Conservation (phyloP, 2,113 vertebrate species). For the Chlorocebus sabaeus region DNA sequence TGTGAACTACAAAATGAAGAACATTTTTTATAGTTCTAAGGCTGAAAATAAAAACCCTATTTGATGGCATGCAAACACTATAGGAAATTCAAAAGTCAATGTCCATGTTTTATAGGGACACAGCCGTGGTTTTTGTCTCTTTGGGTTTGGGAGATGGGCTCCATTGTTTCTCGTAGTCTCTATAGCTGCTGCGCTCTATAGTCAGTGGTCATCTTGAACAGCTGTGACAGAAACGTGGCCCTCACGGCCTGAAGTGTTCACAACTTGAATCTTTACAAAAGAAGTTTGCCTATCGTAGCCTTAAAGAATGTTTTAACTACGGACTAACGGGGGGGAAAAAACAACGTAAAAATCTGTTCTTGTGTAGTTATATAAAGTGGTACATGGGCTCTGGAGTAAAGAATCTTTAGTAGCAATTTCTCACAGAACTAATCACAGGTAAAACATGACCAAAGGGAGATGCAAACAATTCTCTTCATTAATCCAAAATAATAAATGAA, state of each 20-base stretch:
- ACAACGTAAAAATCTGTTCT: neutral
- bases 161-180: neutral
- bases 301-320: neutral
- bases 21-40: neutral
- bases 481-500: neutral
- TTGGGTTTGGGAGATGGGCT: neutral
- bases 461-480: neutral
- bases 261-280: neutral
- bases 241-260: neutral
- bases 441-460: neutral
- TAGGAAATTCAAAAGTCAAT: neutral
- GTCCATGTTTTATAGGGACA: neutral
- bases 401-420: neutral
- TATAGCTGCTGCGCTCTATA: neutral
- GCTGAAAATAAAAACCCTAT: neutral
- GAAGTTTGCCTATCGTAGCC: no score
- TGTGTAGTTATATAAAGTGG: neutral
- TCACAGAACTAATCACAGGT: neutral
- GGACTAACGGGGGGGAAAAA: no score
- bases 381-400: neutral
- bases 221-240: neutral
- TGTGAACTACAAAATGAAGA: neutral
- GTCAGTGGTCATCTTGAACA: neutral
- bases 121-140: neutral
- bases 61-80: neutral